Base-by-base conservation (phyloP, 2,113 vertebrate genomes). In the Poeciliopsis prolifica region DNA sequence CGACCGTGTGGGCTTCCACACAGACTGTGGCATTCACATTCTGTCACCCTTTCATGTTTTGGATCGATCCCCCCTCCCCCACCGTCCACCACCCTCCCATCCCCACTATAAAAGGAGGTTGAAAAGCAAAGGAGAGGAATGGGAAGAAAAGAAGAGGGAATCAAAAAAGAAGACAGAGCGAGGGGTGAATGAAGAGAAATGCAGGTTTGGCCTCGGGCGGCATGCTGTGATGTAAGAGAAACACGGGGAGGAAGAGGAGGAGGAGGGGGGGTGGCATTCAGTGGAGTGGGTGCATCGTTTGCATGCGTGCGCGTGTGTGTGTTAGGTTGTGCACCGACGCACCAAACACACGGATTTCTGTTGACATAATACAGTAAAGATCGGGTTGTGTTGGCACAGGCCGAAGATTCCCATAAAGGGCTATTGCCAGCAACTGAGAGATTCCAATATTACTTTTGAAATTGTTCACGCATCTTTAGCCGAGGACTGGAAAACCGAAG, bases 321-420 rank as follows among this genome's bases (percentile, higher is more conserved):
- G 58, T 74, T 30, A 44, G 40, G 11, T 15, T 15, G 35, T 40
- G 78, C n/a, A 31, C 63, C 4, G 30, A 13, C 76, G 42, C 31
- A 70, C 48, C 48, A 70, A 24, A 12, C 69, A 86, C 92, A 88
- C 76, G 89, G 92, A 78, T 91, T 86, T 93, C 86, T 96, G 95
- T 96, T 97, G 95, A 96, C 95, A 95, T 89, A 95, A 95, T 93
- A 94, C 73, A 74, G 77, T 80, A 71, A 94, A 95, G 94, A 94
- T 93, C 86, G 87, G 92, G 95, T 96, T 95, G 95, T 96, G 96
- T 95, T 94, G 94, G 92, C 94, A 94, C 95, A 97, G 94, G 95
- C 94, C 94, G 79, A 91, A 93, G 86, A 96, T 96, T 96, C 95
- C 95, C 96, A 94, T 95, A 93, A 94, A 92, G 92, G 91, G 92